Evolutionary conservation across 2,888 invertebrate genomes (phyloP).

Genomic region (Lasius fuliginosus): DNA sequence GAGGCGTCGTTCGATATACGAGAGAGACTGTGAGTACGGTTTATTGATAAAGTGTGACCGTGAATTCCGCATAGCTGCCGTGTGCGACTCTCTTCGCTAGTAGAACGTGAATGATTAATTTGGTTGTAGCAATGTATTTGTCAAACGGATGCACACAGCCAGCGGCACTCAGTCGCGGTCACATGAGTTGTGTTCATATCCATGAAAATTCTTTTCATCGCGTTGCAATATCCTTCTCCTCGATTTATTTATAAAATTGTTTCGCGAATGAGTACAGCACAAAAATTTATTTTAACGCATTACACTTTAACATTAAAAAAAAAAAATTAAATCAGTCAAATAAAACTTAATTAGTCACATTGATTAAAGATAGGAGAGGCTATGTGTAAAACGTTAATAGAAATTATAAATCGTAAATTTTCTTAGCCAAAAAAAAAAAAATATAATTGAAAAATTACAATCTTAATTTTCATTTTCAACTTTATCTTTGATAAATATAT

Average conservation of each 20-base stretch:
- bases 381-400: neutral
- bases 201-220: slow-evolving; percentile 21
- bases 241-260: slow-evolving; percentile 13
- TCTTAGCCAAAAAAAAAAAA: too few relatives aligned
- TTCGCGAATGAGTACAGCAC: neutral
- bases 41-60: slow-evolving; percentile 47
- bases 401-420: neutral
- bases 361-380: neutral
- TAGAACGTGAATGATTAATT: slow-evolving; percentile 59
- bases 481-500: too few relatives aligned
- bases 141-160: slow-evolving; percentile 39
- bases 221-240: neutral
- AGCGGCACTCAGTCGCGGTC: slow-evolving; percentile 31
- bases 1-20: slow-evolving; percentile 48
- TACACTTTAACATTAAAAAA: neutral
- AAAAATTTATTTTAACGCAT: neutral
- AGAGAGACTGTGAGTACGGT: neutral
- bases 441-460: too few relatives aligned
- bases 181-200: slow-evolving; percentile 33
- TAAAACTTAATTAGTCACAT: neutral
- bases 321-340: neutral
- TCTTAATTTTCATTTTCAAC: too few relatives aligned
- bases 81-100: slow-evolving; percentile 50
- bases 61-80: slow-evolving; percentile 41
- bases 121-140: slow-evolving; percentile 40